phyloP scores from a whole-genome alignment of 2,797 vertebrate species.

The Sebastes miniatus region DNA sequence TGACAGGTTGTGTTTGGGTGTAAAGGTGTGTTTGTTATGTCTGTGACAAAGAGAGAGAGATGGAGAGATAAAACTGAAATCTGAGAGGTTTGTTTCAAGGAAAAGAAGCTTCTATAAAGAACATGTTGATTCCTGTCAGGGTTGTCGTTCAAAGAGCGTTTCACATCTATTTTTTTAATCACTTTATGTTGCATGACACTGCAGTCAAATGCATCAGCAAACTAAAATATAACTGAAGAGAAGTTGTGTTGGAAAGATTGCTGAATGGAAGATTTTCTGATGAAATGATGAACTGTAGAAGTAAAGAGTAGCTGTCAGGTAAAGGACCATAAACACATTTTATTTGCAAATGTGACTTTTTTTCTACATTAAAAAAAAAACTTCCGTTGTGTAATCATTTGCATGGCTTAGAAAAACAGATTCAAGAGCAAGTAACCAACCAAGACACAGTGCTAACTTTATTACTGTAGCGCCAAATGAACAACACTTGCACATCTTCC shows the following conservation, averaged over 20 bases:
- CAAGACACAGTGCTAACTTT: background rate
- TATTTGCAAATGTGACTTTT: background rate
- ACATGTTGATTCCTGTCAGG: background rate
- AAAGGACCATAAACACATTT: background rate
- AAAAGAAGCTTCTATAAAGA: background rate
- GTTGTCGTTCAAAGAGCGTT: background rate
- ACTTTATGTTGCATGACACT: background rate
- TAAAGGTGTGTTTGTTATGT: conserved; percentile 23
- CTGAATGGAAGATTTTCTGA: background rate
- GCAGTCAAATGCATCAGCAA: background rate
- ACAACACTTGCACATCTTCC: background rate
- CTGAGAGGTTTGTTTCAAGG: background rate
- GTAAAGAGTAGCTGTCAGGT: background rate
- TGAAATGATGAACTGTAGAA: background rate
- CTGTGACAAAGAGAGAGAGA: background rate
- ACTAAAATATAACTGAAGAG: background rate
- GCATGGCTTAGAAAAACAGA: too few relatives aligned
- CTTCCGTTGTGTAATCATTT: background rate
- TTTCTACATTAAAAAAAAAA: too few relatives aligned
- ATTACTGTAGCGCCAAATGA: background rate
- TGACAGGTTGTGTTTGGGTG: conserved; percentile 8
- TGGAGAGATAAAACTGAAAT: background rate
- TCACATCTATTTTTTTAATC: background rate
- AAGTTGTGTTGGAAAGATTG: background rate
- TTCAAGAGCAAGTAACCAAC: background rate